A percentile compares a stretch with the other conserved stretches of the same genome.
Conservation (phyloP, 2,113 vertebrate genomes). For the Hucho hucho region DNA sequence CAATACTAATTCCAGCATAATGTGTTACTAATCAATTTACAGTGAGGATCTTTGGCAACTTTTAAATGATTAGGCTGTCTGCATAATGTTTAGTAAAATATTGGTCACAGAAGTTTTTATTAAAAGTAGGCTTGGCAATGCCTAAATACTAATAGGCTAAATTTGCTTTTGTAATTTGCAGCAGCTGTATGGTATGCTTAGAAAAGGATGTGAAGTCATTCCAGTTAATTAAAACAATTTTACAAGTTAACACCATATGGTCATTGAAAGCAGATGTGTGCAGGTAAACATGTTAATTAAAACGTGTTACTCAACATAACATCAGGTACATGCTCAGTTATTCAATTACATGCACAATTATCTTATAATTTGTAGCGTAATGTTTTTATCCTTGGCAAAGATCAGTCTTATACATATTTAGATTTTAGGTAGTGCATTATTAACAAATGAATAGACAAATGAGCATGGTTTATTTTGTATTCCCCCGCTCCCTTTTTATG, state of each 20-base stretch:
- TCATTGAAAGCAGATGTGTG: constrained; percentile 39
- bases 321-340: constrained; percentile 33
- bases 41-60: background rate
- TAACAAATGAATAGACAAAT: constrained; percentile 14
- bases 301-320: constrained; percentile 39
- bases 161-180: constrained; percentile 47
- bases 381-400: constrained; percentile 21
- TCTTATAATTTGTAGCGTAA: constrained; percentile 35
- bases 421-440: background rate
- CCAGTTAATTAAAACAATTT: constrained; percentile 48
- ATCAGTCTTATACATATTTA: constrained; percentile 7
- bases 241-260: constrained; percentile 51
- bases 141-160: constrained; percentile 31
- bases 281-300: constrained; percentile 51
- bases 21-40: too few relatives aligned
- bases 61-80: background rate
- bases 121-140: constrained; percentile 21
- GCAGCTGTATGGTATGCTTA: constrained; percentile 43
- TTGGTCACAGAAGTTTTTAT: constrained; percentile 20
- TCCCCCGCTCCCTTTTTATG: background rate
- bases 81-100: background rate
- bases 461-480: background rate
- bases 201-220: constrained; percentile 40
- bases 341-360: constrained; percentile 55
- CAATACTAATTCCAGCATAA: background rate